phyloP scores from a whole-genome alignment of 2,113 vertebrate genomes.

The Gasterosteus aculeatus region DNA sequence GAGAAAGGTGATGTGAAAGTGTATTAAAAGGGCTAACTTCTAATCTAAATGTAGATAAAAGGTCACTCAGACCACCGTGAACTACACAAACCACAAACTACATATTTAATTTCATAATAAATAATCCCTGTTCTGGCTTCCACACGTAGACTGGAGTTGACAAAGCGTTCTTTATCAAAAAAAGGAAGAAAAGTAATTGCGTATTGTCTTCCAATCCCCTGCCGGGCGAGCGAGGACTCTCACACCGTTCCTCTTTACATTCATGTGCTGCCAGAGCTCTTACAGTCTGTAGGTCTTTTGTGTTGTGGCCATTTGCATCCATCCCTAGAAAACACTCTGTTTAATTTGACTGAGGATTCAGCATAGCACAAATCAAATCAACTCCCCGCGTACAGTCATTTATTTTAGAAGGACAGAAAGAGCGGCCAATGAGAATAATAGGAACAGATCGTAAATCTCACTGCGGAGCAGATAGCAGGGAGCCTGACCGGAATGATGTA shows the following conservation, averaged over 20 bases:
- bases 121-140: background rate
- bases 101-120: background rate
- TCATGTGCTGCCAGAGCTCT: constrained; percentile 40
- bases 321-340: constrained; percentile 66
- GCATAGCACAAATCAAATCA: constrained; percentile 68
- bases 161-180: background rate
- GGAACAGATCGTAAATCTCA: constrained; percentile 53
- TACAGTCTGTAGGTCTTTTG: constrained; percentile 43
- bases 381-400: constrained; percentile 57
- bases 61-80: background rate
- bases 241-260: constrained; percentile 42
- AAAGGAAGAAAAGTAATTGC: constrained; percentile 2
- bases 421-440: constrained; percentile 51
- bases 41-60: constrained; percentile 14
- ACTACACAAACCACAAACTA: background rate
- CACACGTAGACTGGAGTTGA: constrained; percentile 3
- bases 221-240: constrained; percentile 19
- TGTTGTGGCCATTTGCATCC: constrained; percentile 51
- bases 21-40: background rate
- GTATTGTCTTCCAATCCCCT: constrained; percentile 23
- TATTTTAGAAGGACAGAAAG: constrained; percentile 62
- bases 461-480: constrained; percentile 54
- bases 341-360: constrained; percentile 70
- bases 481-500: constrained; percentile 52
- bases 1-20: background rate